phyloP scores from a whole-genome alignment of 2,888 invertebrate genomes.

The Watsonalla cultraria region DNA sequence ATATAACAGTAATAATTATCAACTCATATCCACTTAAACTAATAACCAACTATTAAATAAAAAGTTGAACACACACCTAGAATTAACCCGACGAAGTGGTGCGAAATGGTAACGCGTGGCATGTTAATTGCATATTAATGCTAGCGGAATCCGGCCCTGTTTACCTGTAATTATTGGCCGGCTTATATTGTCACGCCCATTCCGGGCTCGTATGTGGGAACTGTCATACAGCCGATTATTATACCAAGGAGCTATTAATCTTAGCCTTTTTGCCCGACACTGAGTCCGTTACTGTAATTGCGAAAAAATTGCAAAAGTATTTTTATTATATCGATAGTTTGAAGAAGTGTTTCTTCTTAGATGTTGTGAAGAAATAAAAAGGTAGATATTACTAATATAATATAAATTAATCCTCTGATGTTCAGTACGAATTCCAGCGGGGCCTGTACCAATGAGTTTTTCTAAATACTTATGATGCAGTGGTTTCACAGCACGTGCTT shows the following conservation, averaged over 20 bases:
- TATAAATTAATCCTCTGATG: too few species aligned
- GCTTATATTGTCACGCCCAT: constrained; percentile 27
- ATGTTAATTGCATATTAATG: constrained; percentile 52
- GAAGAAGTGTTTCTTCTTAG: too few species aligned
- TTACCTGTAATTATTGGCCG: constrained; percentile 44
- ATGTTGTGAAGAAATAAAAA: too few species aligned
- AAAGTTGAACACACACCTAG: background rate
- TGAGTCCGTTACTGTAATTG: background rate
- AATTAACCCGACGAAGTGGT: background rate
- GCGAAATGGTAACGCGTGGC: constrained; percentile 30
- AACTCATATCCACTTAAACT: background rate
- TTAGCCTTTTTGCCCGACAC: background rate
- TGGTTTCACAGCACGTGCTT: too few species aligned
- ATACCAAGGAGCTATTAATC: background rate
- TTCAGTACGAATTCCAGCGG: too few species aligned
- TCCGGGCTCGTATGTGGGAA: constrained; percentile 7
- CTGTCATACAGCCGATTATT: constrained; percentile 2
- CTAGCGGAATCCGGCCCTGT: constrained; percentile 38
- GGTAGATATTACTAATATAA: too few species aligned
- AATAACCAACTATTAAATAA: background rate
- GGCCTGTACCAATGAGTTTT: too few species aligned
- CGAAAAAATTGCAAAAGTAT: background rate
- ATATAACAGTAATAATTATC: too few species aligned
- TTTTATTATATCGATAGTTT: too few species aligned
- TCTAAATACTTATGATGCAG: too few species aligned